Percentiles rank a stretch among this genome's conserved stretches.
phyloP scores from a whole-genome alignment of 2,113 vertebrate genomes.

The Actenoides lindsayi region DNA sequence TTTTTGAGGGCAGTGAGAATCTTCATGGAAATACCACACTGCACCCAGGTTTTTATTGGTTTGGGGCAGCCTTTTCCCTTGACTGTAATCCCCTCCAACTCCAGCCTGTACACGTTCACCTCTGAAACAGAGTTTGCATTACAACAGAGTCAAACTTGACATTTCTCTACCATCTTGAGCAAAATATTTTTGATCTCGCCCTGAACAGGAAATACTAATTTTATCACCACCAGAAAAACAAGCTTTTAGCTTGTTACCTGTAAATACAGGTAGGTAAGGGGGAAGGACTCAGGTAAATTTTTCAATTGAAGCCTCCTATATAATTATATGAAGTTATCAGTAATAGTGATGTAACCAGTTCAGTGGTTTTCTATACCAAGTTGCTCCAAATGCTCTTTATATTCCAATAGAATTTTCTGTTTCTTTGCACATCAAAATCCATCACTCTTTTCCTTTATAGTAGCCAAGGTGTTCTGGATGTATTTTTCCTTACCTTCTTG shows the following conservation, averaged over 20 bases:
- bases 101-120: conserved; percentile 87
- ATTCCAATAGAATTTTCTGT: background rate
- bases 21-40: conserved; percentile 99
- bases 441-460: background rate
- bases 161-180: background rate
- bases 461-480: background rate
- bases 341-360: background rate
- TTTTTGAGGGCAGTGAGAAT: conserved; percentile 93
- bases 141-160: background rate
- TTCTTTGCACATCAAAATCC: background rate
- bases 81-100: conserved; percentile 94
- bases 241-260: background rate
- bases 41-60: conserved; percentile 98
- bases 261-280: background rate
- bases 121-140: conserved; percentile 78
- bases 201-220: background rate
- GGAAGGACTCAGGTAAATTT: background rate
- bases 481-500: conserved; percentile 80
- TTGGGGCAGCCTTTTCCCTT: conserved; percentile 98
- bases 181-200: background rate
- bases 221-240: background rate
- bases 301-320: background rate
- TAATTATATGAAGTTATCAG: background rate
- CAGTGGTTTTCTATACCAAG: background rate
- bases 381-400: background rate